These are phyloP conservation scores for Amaurobius ferox DNA, from an alignment of 2,888 invertebrate species.

Conservation along the genomic window DNA sequence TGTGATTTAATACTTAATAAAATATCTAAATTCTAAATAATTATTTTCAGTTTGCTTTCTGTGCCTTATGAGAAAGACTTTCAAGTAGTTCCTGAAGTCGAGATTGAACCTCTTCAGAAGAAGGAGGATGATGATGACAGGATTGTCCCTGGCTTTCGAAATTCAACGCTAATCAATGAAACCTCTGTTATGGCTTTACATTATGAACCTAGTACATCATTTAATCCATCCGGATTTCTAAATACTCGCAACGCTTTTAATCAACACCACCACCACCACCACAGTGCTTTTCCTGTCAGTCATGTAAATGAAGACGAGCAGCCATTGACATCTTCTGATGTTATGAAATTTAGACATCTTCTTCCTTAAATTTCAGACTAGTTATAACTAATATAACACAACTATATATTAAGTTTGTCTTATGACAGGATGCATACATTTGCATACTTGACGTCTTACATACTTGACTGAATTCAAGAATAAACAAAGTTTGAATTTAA, in stretches of 20 bases:
- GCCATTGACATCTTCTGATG: slow-evolving; percentile 71
- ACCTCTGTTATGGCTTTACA: not conserved
- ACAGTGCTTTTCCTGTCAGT: slow-evolving; percentile 73
- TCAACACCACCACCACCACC: not conserved
- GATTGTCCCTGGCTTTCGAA: not conserved
- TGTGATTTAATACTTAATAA: too few relatives aligned
- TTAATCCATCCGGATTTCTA: not conserved
- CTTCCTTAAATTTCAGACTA: slow-evolving; percentile 31
- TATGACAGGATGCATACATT: too few relatives aligned
- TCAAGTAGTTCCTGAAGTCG: slow-evolving; percentile 48
- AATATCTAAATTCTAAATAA: too few relatives aligned
- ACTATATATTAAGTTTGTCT: too few relatives aligned
- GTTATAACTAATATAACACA: too few relatives aligned
- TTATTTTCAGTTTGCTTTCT: slow-evolving; percentile 15
- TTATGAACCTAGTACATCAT: not conserved
- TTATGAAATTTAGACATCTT: slow-evolving; percentile 64
- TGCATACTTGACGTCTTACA: too few relatives aligned
- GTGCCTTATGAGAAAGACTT: slow-evolving; percentile 40
- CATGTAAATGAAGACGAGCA: slow-evolving; percentile 74
- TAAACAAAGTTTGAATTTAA: too few relatives aligned
- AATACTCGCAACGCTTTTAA: not conserved
- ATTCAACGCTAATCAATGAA: not conserved
- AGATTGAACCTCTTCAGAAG: not conserved
- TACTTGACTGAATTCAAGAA: too few relatives aligned
- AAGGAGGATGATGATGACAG: slow-evolving; percentile 13